phyloP scores from a whole-genome alignment of 2,888 invertebrate species.

The Amphipyra tragopoginis region DNA sequence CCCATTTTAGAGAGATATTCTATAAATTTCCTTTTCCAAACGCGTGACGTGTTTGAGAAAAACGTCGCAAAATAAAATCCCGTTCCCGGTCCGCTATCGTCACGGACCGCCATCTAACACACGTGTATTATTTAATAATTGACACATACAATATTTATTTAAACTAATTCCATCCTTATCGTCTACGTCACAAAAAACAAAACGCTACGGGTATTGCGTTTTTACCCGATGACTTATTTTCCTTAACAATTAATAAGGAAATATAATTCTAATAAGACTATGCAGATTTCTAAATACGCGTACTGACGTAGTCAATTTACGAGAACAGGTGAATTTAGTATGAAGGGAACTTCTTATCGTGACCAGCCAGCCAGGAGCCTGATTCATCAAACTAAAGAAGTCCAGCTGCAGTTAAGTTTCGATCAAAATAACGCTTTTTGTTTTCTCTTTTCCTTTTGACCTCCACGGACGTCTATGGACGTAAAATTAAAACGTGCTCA shows the following conservation, averaged over 20 bases:
- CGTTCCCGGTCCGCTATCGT: neutral
- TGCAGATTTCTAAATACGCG: neutral
- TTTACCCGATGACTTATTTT: conserved; percentile 13
- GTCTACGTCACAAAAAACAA: conserved; percentile 20
- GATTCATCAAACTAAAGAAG: too few relatives aligned
- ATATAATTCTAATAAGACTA: conserved; percentile 3
- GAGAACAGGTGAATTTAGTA: conserved; percentile 11
- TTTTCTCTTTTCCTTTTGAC: too few relatives aligned
- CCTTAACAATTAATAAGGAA: conserved; percentile 21
- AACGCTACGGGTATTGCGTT: conserved; percentile 11
- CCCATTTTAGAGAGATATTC: too few relatives aligned
- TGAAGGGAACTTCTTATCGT: neutral
- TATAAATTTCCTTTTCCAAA: too few relatives aligned
- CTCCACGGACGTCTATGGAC: too few relatives aligned
- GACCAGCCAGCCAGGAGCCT: too few relatives aligned
- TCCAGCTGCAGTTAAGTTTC: too few relatives aligned
- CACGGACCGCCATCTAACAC: neutral
- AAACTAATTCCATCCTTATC: conserved; percentile 3
- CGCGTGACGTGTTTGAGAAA: too few relatives aligned
- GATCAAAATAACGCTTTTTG: too few relatives aligned
- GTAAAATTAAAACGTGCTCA: too few relatives aligned
- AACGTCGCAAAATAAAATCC: too few relatives aligned
- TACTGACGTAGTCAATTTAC: conserved; percentile 22
- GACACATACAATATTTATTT: conserved; percentile 11
- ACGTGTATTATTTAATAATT: neutral